Evolutionary conservation across 2,888 invertebrate genomes (phyloP), one percentile per base, ranked within the genome.

Genomic region (Lysandra coridon): DNA sequence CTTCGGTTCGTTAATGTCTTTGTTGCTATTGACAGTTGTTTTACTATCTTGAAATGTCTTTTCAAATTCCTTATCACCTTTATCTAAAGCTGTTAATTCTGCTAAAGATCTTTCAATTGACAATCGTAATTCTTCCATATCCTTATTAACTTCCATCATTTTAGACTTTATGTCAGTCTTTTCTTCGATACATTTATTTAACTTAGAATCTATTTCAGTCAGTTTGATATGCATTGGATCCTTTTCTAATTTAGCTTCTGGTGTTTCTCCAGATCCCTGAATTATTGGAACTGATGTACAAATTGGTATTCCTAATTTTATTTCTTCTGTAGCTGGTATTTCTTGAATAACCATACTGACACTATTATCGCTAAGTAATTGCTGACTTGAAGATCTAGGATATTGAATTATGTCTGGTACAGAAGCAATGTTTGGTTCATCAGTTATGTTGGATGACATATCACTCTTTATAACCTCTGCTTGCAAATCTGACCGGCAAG

Each of bases 61-160:
- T 78, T 81, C 80, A 79, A 81, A 84, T 79, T 86, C 81, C 79
- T 86, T 87, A 80, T 90, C 91, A 78, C 82, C 85, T 83, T 89
- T 90, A 83, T 94, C 92, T 73, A 92, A 86, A 17, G 88, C 85
- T 5, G 90, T 90, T 1, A 94, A 84, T 82, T 91, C 94, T 53
- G 93, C 93, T 81, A 94, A 85, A 33, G 94, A 93, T 81, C 87
- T 89, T 85, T 94, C 94, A 80, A 94, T 92, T 0, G 94, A 93
- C 30, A 89, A 78, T 79, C 91, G 88, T 75, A 94, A 84, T 78
- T 91, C 93, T 83, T 94, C 92, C 92, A 94, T 91, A 79, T 93
- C 93, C 84, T 91, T 87, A 82, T 91, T 93, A 0, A 94, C 94
- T 85, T 93, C 93, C 85, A 93, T 88, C 84, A 92, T 91, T 88